Evolutionary conservation across 2,888 invertebrate genomes (phyloP).

Genomic region (Nymphalis c-album): DNA sequence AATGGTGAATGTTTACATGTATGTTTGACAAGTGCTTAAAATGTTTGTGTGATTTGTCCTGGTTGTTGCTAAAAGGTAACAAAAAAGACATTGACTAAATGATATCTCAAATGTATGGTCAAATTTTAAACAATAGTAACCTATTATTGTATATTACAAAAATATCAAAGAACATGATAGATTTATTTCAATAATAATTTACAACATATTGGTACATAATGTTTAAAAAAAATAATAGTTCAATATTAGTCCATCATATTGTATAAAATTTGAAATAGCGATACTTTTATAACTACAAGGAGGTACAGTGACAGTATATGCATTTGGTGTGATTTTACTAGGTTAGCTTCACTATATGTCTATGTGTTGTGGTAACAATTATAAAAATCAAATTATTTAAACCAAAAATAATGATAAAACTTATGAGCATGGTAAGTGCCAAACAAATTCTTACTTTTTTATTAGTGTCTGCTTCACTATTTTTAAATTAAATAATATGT

Average conservation of each 20-base stretch:
- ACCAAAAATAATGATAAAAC: constrained; percentile 2
- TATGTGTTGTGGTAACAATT: background rate
- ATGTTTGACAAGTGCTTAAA: constrained; percentile 58
- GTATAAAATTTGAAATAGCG: constrained; percentile 9
- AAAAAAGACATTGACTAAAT: constrained; percentile 50
- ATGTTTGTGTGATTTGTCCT: constrained; percentile 47
- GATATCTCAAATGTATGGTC: constrained; percentile 45
- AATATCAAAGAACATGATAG: background rate
- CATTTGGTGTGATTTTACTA: constrained; percentile 21
- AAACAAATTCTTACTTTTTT: background rate
- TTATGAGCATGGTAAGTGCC: constrained; percentile 11
- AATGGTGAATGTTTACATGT: constrained; percentile 88
- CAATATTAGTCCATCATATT: background rate
- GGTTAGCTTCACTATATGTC: constrained; percentile 32
- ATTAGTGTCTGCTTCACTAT: background rate
- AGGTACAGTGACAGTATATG: constrained; percentile 5
- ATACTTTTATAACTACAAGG: constrained; percentile 3
- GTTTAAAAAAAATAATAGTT: background rate
- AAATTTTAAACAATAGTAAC: background rate
- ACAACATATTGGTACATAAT: background rate
- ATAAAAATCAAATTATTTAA: background rate
- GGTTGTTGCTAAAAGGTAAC: constrained; percentile 51
- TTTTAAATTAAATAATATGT: background rate
- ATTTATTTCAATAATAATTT: background rate
- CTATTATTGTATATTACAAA: background rate